Evolutionary conservation across 1,140 invertebrate species (phyloP).

Genomic region (Drosophila sulfurigaster): DNA sequence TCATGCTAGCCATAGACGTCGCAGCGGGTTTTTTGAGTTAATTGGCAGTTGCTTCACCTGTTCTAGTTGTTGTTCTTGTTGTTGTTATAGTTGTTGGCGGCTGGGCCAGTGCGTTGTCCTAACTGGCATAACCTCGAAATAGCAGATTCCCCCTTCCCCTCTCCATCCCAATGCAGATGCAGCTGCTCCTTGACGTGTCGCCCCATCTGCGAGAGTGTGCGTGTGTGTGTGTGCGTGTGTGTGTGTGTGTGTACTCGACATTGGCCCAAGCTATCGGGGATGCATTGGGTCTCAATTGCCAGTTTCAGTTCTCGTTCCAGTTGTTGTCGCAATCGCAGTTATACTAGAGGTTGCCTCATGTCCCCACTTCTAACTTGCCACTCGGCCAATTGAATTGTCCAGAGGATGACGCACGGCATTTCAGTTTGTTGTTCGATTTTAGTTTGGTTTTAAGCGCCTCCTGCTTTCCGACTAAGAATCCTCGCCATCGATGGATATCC

Average conservation of each 20-base stretch:
- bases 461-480: not conserved
- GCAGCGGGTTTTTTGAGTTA: slow-evolving; percentile 70
- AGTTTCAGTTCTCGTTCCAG: not conserved
- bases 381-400: slow-evolving; percentile 50
- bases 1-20: slow-evolving; percentile 33
- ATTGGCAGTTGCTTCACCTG: slow-evolving; percentile 61
- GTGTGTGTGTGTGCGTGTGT: slow-evolving; percentile 4
- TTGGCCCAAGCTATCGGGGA: not conserved
- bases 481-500: not conserved
- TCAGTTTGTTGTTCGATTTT: slow-evolving; percentile 50
- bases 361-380: slow-evolving; percentile 14
- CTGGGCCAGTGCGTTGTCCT: slow-evolving; percentile 25
- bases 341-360: too few relatives aligned
- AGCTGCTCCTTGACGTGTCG: slow-evolving; percentile 17
- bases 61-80: slow-evolving; percentile 20
- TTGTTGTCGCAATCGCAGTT: not conserved
- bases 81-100: not conserved
- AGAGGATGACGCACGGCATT: slow-evolving; percentile 33
- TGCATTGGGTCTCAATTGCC: not conserved
- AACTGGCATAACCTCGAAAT: slow-evolving; percentile 30
- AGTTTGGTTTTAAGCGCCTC: slow-evolving; percentile 43
- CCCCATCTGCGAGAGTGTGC: not conserved
- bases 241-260: not conserved
- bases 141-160: not conserved
- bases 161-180: not conserved